These are phyloP conservation scores for Harpalus rubripes DNA, from an alignment of 2,888 invertebrate species.

Conservation along the genomic window DNA sequence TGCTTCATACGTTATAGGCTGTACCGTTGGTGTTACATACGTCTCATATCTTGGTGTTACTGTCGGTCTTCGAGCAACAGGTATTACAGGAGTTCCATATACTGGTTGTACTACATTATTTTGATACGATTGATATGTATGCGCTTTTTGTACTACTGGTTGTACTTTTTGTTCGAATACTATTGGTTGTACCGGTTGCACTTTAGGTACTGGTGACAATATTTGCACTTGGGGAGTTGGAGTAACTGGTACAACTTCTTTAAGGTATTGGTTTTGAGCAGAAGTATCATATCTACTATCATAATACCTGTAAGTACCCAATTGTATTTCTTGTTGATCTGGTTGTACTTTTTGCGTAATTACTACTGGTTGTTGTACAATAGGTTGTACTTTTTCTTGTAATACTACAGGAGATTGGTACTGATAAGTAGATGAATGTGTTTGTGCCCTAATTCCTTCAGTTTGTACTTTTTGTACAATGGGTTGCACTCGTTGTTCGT, in stretches of 20 bases:
- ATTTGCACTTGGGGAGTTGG: background rate
- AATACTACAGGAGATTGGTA: too few relatives aligned
- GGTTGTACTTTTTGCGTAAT: background rate
- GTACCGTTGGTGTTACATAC: background rate
- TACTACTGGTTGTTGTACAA: background rate
- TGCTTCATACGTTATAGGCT: conserved; percentile 27
- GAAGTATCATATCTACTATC: conserved; percentile 55
- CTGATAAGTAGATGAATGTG: too few relatives aligned
- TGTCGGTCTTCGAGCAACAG: background rate
- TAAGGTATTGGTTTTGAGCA: conserved; percentile 41
- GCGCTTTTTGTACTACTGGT: background rate
- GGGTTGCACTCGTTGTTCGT: background rate
- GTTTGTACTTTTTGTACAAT: background rate
- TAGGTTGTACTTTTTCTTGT: background rate
- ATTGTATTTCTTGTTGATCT: conserved; percentile 48
- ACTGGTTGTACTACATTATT: background rate
- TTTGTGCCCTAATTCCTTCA: too few relatives aligned
- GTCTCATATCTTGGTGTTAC: conserved; percentile 45
- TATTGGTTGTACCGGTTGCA: too few relatives aligned
- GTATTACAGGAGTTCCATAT: background rate
- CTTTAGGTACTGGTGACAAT: too few relatives aligned
- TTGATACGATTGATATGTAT: conserved; percentile 1
- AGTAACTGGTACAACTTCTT: conserved; percentile 31
- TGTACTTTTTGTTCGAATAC: too few relatives aligned
- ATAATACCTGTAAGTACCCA: conserved; percentile 70